Evolutionary conservation across 1,140 invertebrate genomes (phyloP), one percentile per base, ranked within the genome.

Genomic region (Cydia splendana): DNA sequence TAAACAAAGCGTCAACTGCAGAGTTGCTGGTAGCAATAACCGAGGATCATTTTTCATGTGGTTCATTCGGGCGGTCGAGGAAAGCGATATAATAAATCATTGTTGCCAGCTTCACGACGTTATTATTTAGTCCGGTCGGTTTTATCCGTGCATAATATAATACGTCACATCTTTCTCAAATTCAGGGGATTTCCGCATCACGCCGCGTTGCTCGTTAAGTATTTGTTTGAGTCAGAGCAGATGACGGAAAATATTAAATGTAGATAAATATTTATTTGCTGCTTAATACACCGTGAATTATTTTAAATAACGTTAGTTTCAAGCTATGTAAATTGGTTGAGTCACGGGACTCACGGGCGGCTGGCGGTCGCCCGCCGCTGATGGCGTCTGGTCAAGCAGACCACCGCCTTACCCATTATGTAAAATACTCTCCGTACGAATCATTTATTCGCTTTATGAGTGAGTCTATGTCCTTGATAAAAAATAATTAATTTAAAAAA

Each of bases 1-100:
- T 93, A 93, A 93, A 93, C 89, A 93, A 91, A 93, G 89, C 90
- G 91, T 93, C 91, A 93, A 91, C 86, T 84, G 86, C 91, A 93
- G 91, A 88, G 88, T 87, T 85, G 88, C 82, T 86, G 85, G 79
- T 88, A 87, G 90, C 89, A 91, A 93, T 93, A 93, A 91, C 89
- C 84, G 84, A 82, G 57, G 88, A 91, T 91, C 90, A 93, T 93
- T 93, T 93, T 93, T 93, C 91, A 93, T 91, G 85, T 85, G 89
- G 90, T 90, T 91, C 88, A 91, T 93, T 91, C 90, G 85, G 85
- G 88, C 87, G 88, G 88, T 84, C 89, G 90, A 91, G 89, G 85
- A 91, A 88, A 91, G 90, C 91, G 87, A 90, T 91, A 90, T 89
- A 91, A 93, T 91, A 91, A 91, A 93, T 93, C 91, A 91, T 91